phyloP scores from a whole-genome alignment of 2,888 invertebrate species.

The Chrysotoxum bicinctum region DNA sequence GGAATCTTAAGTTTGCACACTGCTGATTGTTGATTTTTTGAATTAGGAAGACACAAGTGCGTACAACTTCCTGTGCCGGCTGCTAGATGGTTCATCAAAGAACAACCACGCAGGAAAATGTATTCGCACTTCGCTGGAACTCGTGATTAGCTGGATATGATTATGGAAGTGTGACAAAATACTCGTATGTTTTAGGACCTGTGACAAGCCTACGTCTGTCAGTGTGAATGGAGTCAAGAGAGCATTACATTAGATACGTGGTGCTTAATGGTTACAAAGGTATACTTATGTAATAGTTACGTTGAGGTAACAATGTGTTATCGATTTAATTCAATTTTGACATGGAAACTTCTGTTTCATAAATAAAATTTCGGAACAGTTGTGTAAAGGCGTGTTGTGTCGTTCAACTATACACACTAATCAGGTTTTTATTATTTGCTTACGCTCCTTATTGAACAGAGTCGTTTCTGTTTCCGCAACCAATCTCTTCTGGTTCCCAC shows the following conservation, averaged over 20 bases:
- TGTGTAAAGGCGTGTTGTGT: no score
- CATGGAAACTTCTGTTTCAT: no score
- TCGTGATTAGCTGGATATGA: conserved; percentile 11
- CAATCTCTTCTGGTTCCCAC: no score
- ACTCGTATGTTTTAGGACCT: not conserved
- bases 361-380: no score
- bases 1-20: conserved; percentile 15
- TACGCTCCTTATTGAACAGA: no score
- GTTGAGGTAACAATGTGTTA: no score
- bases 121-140: not conserved
- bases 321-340: no score
- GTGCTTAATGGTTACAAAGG: not conserved
- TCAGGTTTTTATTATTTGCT: no score
- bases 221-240: not conserved
- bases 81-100: conserved; percentile 15
- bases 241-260: not conserved
- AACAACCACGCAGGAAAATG: not conserved
- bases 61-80: conserved; percentile 43
- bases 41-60: conserved; percentile 46
- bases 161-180: conserved; percentile 13
- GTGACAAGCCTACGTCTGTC: not conserved
- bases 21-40: conserved; percentile 3
- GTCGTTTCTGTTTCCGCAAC: no score
- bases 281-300: not conserved
- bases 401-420: no score